These are phyloP conservation scores for Rallus crepitans DNA, from an alignment of 2,797 vertebrate species.

Conservation along the genomic window DNA sequence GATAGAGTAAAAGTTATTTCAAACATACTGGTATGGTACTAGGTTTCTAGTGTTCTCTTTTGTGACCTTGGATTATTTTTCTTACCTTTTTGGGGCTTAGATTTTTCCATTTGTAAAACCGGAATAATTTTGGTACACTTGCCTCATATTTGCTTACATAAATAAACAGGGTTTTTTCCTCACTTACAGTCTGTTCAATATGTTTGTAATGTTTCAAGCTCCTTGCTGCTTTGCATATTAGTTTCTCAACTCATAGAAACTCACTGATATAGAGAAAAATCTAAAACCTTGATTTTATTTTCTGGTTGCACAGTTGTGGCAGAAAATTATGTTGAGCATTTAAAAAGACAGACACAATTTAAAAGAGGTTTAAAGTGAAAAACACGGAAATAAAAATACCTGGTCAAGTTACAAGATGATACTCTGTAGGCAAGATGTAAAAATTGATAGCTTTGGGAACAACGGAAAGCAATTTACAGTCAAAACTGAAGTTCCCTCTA, in stretches of 20 bases:
- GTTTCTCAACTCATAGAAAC: rapidly evolving
- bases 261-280: not conserved
- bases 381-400: not conserved
- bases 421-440: not conserved
- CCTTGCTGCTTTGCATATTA: not conserved
- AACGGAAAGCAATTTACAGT: not conserved
- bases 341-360: not conserved
- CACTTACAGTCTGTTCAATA: not conserved
- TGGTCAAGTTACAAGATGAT: not conserved
- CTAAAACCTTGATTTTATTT: not conserved
- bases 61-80: not conserved
- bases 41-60: not conserved
- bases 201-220: not conserved
- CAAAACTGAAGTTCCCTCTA: not conserved
- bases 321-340: not conserved
- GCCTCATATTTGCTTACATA: not conserved
- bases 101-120: not conserved
- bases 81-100: not conserved
- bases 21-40: not conserved
- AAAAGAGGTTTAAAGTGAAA: not conserved
- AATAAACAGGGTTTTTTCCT: not conserved
- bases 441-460: not conserved
- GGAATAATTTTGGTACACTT: not conserved
- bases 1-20: not conserved
- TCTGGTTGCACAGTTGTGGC: not conserved